Percentiles rank a stretch among this genome's conserved stretches.
These are phyloP conservation scores for Sclerurus mexicanus DNA, from an alignment of 2,113 vertebrate genomes.

Conservation along the genomic window DNA sequence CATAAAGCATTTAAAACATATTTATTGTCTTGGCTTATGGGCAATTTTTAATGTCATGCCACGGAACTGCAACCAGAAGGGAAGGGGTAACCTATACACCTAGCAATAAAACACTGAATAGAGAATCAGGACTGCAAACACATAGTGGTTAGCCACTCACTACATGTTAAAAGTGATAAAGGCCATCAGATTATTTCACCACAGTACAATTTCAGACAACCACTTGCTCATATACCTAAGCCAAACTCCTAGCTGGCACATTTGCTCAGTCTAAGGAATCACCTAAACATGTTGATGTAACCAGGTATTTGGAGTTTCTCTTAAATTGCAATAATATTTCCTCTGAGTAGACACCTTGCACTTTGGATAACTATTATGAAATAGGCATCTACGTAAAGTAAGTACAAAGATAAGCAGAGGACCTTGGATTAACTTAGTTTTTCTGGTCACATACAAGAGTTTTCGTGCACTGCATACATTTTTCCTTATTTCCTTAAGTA, in stretches of 20 bases:
- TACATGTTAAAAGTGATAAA: neutral
- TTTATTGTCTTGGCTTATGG: neutral
- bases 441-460: neutral
- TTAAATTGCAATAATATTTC: neutral
- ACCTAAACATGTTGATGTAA: neutral
- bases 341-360: neutral
- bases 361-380: neutral
- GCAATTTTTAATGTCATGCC: neutral
- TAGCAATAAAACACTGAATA: neutral
- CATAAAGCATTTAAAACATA: neutral
- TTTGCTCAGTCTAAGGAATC: neutral
- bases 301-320: neutral
- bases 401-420: neutral
- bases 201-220: neutral
- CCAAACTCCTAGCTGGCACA: neutral
- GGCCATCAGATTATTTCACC: neutral
- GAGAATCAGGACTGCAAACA: neutral
- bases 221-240: neutral
- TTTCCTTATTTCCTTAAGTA: neutral
- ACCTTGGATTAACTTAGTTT: neutral
- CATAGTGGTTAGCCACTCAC: neutral
- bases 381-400: neutral
- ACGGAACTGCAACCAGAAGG: neutral
- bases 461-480: neutral
- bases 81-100: neutral